A percentile compares a stretch with the other conserved stretches of the same genome.
These are phyloP conservation scores for Spea multiplicata DNA, from an alignment of 2,113 vertebrate genomes.

Conservation along the genomic window DNA sequence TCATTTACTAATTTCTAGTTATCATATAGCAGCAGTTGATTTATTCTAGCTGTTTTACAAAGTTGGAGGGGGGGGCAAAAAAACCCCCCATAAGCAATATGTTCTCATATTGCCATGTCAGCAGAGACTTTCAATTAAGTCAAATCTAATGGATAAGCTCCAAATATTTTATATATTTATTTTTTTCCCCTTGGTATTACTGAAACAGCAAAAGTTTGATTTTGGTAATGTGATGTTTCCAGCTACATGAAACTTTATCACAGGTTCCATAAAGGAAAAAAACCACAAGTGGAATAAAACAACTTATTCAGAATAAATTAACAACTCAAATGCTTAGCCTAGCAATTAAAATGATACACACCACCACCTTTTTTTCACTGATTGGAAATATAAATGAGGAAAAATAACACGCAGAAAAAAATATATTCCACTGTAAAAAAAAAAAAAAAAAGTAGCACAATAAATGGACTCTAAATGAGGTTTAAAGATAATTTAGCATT, in stretches of 20 bases:
- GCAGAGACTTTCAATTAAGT: too few relatives aligned
- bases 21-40: too few relatives aligned
- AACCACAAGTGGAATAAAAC: slow-evolving; percentile 51
- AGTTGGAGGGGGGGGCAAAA: too few relatives aligned
- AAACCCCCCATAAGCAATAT: too few relatives aligned
- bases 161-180: too few relatives aligned
- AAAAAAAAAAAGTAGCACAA: slow-evolving; percentile 6
- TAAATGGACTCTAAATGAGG: neutral
- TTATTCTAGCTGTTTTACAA: too few relatives aligned
- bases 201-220: neutral
- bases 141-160: too few relatives aligned
- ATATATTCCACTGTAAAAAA: slow-evolving; percentile 8
- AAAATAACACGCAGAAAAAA: slow-evolving; percentile 38
- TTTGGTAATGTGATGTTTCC: slow-evolving; percentile 45
- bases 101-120: too few relatives aligned
- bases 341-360: slow-evolving; percentile 68
- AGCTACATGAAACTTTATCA: neutral
- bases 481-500: neutral
- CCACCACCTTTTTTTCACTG: slow-evolving; percentile 55
- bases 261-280: slow-evolving; percentile 55
- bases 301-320: slow-evolving; percentile 52
- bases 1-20: too few relatives aligned
- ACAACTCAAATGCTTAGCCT: slow-evolving; percentile 51
- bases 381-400: slow-evolving; percentile 32
- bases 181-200: too few relatives aligned